Evolutionary conservation across 1,140 invertebrate species (phyloP).

Genomic region (Mizuhopecten yessoensis): DNA sequence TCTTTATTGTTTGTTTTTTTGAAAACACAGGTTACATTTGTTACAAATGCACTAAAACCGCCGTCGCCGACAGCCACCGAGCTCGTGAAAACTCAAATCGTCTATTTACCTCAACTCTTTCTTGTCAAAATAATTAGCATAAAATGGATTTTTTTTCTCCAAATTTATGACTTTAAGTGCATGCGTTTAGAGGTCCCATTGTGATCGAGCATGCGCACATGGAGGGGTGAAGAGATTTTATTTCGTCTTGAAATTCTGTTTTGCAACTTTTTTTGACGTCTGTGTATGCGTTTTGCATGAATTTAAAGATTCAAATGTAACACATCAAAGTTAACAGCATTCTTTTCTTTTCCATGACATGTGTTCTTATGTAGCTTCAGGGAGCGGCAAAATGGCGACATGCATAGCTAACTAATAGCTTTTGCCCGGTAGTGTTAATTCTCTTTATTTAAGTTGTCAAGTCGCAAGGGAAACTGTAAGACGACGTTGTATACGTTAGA

Average conservation of each 20-base stretch:
- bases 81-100: constrained; percentile 12
- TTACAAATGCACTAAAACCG: neutral
- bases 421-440: neutral
- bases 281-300: neutral
- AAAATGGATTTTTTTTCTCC: constrained; percentile 14
- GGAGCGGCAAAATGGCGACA: neutral
- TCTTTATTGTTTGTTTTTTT: neutral
- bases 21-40: neutral
- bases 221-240: neutral
- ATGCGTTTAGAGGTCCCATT: neutral
- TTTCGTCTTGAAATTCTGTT: neutral
- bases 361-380: neutral
- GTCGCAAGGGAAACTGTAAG: neutral
- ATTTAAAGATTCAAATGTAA: constrained; percentile 12
- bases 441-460: neutral
- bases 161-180: constrained; percentile 39
- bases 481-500: neutral
- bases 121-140: constrained; percentile 35
- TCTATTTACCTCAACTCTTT: neutral
- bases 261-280: constrained; percentile 24
- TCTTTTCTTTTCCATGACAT: constrained; percentile 19
- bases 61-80: neutral
- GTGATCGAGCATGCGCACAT: constrained; percentile 36
- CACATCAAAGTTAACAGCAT: constrained; percentile 3
- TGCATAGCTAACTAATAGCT: neutral